A percentile compares a stretch with the other conserved stretches of the same genome.
Evolutionary conservation across 2,113 vertebrate species (phyloP).

Genomic region (Ranitomeya imitator): DNA sequence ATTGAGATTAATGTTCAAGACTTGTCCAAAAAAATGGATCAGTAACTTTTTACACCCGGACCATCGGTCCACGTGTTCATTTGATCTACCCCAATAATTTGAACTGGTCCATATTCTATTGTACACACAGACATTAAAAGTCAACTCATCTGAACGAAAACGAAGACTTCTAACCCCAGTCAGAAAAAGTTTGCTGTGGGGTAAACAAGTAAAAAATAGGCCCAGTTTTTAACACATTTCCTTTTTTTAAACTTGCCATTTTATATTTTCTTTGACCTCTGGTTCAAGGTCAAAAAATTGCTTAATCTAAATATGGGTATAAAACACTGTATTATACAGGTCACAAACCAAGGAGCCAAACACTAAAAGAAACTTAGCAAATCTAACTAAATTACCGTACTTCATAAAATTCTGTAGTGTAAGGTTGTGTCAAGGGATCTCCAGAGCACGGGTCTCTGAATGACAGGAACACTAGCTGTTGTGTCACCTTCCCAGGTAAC

Average conservation of each 20-base stretch:
- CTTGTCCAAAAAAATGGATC: no score
- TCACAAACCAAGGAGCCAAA: background rate
- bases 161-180: no score
- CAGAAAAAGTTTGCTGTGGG: no score
- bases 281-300: background rate
- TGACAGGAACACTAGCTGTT: background rate
- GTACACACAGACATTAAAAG: no score
- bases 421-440: background rate
- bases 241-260: background rate
- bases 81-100: no score
- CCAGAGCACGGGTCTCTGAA: background rate
- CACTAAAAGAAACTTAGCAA: background rate
- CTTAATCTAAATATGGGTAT: background rate
- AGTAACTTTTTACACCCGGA: no score
- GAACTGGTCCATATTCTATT: no score
- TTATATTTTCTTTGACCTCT: background rate
- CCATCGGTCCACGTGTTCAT: no score
- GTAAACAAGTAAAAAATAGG: background rate
- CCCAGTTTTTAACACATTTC: background rate
- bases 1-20: no score
- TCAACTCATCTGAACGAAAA: no score
- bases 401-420: no score
- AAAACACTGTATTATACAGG: background rate
- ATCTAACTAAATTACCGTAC: background rate
- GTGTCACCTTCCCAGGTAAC: constrained; percentile 23